Evolutionary conservation across 2,113 vertebrate genomes (phyloP), one percentile per base, ranked within the genome.

Genomic region (Forbesichthys papilliferus): DNA sequence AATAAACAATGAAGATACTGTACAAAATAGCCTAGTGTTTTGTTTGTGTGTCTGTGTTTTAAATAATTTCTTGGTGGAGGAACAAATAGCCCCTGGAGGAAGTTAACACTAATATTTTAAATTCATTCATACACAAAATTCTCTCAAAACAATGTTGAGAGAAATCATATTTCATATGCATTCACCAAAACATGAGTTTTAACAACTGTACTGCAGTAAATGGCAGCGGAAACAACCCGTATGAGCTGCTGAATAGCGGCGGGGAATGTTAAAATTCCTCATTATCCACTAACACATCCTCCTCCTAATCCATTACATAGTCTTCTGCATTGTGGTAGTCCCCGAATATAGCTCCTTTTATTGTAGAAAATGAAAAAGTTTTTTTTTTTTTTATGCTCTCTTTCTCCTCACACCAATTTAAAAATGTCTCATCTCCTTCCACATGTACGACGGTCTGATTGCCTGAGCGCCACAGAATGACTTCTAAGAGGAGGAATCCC

Each of bases 381-480:
- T 83, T 83, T 85, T 82, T 85, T 73, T 51, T 42, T 13, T 75
- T 79, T 73, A 83, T 34, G 4, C 68, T 71, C 72, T 27, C 64
- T 61, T 78, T 78, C 81, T 77, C 80, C 76, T 77, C 81, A 85
- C 84, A 84, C 84, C 87, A 88, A 91, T 91, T 91, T 90, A 88
- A 91, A 42, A 93, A 93, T 88, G 88, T 88, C 88, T 92, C 89
- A 89, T 90, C 89, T 90, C 84, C 85, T 73, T 88, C 78, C 81
- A 74, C 78, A 66, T 86, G 90, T 91, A 90, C 89, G 78, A 88
- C 86, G 74, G 86, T 86, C 82, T 89, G 90, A 90, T 92, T 91
- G 87, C 90, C 86, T 90, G 73, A 62, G 75, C 63, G 64, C 71
- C 51, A 74, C 90, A 91, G 86, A 91, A 91, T 87, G 77, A 88